A percentile compares a stretch with the other conserved stretches of the same genome.
These are phyloP conservation scores for Platerodrilus igneus DNA, from an alignment of 2,888 invertebrate species.

Conservation along the genomic window DNA sequence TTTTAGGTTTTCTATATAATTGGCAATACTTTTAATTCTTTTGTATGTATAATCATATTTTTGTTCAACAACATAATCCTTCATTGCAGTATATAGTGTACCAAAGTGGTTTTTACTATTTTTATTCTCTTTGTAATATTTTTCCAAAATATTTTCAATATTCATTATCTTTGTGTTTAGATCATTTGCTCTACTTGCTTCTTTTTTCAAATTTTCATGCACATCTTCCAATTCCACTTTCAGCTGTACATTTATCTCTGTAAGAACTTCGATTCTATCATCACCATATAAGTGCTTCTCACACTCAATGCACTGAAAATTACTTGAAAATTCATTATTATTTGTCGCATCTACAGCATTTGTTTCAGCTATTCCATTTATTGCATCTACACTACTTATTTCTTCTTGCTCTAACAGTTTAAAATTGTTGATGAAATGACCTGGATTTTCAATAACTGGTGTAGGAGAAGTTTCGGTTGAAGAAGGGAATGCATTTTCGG, in stretches of 20 bases:
- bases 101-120: conserved; percentile 9
- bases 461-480: no score
- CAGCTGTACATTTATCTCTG: conserved; percentile 14
- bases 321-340: no score
- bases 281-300: conserved; percentile 7
- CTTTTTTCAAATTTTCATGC: conserved; percentile 11
- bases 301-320: conserved; percentile 6
- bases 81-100: conserved; percentile 12
- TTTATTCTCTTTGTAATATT: conserved; percentile 15
- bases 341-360: no score
- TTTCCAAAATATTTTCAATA: conserved; percentile 13
- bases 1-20: conserved; percentile 17
- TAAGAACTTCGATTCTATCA: conserved; percentile 14
- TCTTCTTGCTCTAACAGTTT: no score
- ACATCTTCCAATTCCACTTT: conserved; percentile 12
- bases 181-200: conserved; percentile 11
- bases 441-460: no score
- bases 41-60: conserved; percentile 13
- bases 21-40: conserved; percentile 12
- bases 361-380: no score
- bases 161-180: conserved; percentile 18
- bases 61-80: conserved; percentile 3
- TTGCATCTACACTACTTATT: no score
- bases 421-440: no score
- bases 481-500: no score